These are phyloP conservation scores for Kryphioiulus occultus DNA, from an alignment of 2,888 invertebrate species.

Conservation along the genomic window DNA sequence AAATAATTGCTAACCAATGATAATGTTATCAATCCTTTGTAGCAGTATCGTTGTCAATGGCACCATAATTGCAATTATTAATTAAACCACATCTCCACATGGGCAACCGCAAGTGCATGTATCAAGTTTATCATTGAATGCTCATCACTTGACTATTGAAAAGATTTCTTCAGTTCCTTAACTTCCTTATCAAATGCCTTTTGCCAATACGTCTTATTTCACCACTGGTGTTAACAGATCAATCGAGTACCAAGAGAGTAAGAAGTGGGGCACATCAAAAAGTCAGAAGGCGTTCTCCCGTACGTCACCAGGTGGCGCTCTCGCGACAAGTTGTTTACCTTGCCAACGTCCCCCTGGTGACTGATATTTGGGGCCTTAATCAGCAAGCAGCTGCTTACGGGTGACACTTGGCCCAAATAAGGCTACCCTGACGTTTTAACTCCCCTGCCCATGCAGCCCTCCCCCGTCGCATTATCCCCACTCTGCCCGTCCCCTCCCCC, in stretches of 20 bases:
- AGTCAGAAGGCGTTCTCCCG: neutral
- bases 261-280: too few species aligned
- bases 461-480: slow-evolving; percentile 23
- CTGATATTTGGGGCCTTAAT: slow-evolving; percentile 23
- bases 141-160: too few species aligned
- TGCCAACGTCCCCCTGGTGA: slow-evolving; percentile 12
- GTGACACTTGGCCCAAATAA: slow-evolving; percentile 23
- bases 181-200: too few species aligned
- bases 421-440: slow-evolving; percentile 9
- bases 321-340: slow-evolving; percentile 16
- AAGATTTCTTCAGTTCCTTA: too few species aligned
- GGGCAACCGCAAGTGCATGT: too few species aligned
- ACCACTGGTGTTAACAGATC: too few species aligned
- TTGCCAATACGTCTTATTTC: too few species aligned
- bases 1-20: neutral
- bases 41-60: neutral
- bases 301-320: neutral
- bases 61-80: neutral
- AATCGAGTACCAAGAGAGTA: too few species aligned
- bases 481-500: slow-evolving; percentile 23
- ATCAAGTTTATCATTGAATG: too few species aligned
- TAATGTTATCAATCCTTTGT: too few species aligned
- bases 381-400: neutral
- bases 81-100: neutral
- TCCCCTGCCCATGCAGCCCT: slow-evolving; percentile 11